Conservation (phyloP, 1,140 invertebrate species). For the Spodoptera litura region DNA sequence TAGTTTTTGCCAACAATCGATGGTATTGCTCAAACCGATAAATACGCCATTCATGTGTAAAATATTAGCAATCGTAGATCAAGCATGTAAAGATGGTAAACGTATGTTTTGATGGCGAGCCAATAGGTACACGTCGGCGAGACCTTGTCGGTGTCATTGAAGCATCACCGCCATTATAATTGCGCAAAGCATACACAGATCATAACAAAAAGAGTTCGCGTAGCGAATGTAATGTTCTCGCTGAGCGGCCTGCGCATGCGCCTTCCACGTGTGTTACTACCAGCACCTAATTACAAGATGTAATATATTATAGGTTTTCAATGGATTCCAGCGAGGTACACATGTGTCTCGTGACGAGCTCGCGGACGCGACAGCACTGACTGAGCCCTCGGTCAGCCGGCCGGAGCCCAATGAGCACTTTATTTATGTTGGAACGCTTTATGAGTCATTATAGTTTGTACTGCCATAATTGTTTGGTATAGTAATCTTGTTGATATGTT, state of each 20-base stretch:
- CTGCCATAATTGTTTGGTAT: conserved; percentile 15
- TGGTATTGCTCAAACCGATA: neutral
- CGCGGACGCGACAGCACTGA: no score
- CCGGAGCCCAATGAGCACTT: neutral
- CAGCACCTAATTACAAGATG: no score
- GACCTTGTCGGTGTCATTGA: conserved; percentile 33
- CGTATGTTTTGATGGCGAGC: neutral
- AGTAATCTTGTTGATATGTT: conserved; percentile 29
- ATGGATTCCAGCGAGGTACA: no score
- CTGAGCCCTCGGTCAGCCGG: neutral
- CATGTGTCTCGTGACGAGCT: neutral
- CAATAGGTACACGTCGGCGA: neutral
- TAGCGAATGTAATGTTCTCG: conserved; percentile 17
- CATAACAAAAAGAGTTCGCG: conserved; percentile 34
- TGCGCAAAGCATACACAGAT: conserved; percentile 29
- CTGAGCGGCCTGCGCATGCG: neutral
- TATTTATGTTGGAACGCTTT: conserved; percentile 14
- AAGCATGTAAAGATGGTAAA: conserved; percentile 10
- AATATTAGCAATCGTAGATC: conserved; percentile 1
- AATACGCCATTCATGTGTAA: neutral
- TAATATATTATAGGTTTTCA: no score
- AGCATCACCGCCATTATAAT: neutral
- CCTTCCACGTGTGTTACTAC: neutral
- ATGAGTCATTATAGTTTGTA: conserved; percentile 21
- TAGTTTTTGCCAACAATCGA: conserved; percentile 22